These are phyloP conservation scores for Therioaphis trifolii DNA, from an alignment of 2,888 invertebrate species.

Conservation along the genomic window DNA sequence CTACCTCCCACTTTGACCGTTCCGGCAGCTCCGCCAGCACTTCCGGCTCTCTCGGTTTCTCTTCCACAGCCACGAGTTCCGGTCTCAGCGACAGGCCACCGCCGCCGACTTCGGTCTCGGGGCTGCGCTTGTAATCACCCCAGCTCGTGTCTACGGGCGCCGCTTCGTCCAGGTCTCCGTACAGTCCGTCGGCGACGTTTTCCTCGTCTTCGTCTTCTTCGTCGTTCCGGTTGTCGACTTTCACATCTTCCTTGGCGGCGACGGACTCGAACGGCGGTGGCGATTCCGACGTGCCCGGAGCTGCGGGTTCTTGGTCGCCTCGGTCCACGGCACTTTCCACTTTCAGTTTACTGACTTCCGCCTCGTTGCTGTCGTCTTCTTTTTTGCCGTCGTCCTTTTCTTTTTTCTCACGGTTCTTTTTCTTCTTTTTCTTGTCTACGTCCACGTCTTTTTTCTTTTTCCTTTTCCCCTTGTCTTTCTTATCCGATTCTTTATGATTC, in stretches of 20 bases:
- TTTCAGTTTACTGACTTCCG: slow-evolving; percentile 64
- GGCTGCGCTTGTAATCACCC: slow-evolving; percentile 69
- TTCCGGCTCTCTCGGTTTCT: slow-evolving; percentile 72
- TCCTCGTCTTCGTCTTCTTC: too few species aligned
- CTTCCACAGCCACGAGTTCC: slow-evolving; percentile 68
- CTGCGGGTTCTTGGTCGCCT: slow-evolving; percentile 11
- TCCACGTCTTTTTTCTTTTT: slow-evolving; percentile 67
- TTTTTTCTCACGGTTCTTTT: slow-evolving; percentile 67
- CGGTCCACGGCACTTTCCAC: slow-evolving; percentile 59
- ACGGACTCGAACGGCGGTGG: slow-evolving; percentile 27
- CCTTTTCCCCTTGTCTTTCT: slow-evolving; percentile 66
- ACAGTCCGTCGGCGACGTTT: slow-evolving; percentile 58
- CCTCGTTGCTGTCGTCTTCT: slow-evolving; percentile 65
- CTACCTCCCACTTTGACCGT: slow-evolving; percentile 89
- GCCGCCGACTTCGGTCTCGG: slow-evolving; percentile 68
- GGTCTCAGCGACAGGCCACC: slow-evolving; percentile 65
- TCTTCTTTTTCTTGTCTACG: slow-evolving; percentile 67
- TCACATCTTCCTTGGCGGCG: slow-evolving; percentile 61
- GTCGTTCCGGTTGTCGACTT: too few species aligned
- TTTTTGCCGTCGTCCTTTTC: slow-evolving; percentile 66
- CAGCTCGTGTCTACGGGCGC: slow-evolving; percentile 66
- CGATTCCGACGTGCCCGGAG: slow-evolving; percentile 37
- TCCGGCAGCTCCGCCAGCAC: slow-evolving; percentile 81
- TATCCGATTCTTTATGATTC: slow-evolving; percentile 64
- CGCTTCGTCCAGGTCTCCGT: slow-evolving; percentile 41